Conservation (phyloP, 2,113 vertebrate genomes). For the Jacana jacana region DNA sequence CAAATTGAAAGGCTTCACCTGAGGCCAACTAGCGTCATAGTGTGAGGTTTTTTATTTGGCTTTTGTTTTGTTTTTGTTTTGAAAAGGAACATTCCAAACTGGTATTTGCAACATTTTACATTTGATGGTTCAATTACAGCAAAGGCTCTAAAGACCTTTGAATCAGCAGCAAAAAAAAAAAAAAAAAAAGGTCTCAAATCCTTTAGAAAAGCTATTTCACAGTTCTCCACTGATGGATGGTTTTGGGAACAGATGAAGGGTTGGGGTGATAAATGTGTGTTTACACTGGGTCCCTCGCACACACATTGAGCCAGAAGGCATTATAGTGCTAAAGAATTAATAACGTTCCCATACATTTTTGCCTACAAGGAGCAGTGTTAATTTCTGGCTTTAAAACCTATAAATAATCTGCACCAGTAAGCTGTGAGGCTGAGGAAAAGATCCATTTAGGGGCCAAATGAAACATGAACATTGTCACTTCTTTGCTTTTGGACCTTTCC, state of each 20-base stretch:
- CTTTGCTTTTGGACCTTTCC: not conserved
- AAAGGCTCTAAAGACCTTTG: not conserved
- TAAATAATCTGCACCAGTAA: not conserved
- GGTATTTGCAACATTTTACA: not conserved
- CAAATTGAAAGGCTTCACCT: not conserved
- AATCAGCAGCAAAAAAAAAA: not conserved
- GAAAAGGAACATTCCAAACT: not conserved
- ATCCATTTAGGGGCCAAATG: not conserved
- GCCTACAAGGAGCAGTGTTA: constrained; percentile 20
- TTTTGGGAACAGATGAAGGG: constrained; percentile 31
- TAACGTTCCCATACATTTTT: not conserved
- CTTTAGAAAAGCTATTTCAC: not conserved
- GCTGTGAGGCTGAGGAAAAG: not conserved
- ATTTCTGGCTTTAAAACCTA: constrained; percentile 35
- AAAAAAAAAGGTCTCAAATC: not conserved
- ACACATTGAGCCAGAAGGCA: constrained; percentile 2
- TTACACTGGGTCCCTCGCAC: constrained; percentile 17
- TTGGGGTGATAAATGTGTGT: not conserved
- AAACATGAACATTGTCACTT: not conserved
- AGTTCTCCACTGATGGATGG: not conserved
- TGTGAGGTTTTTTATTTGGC: not conserved
- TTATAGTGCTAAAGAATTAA: constrained; percentile 34
- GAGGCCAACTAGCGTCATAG: not conserved
- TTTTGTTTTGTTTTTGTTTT: not conserved
- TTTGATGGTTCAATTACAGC: not conserved